Evolutionary conservation across 2,797 vertebrate genomes (phyloP), one percentile per base, ranked within the genome.

Genomic region (Lagodon rhomboides): DNA sequence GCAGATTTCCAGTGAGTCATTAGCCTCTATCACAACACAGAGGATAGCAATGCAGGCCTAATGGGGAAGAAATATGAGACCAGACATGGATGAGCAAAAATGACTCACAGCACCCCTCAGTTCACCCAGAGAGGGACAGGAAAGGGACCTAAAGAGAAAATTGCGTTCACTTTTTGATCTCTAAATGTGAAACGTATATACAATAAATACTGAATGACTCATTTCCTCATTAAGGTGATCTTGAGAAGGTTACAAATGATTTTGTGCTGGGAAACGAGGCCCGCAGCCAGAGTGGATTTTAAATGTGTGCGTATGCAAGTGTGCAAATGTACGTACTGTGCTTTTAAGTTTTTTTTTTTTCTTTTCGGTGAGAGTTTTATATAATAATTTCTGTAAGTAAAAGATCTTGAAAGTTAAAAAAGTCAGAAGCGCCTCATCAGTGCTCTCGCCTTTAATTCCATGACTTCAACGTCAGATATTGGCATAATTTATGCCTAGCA

Each of bases 1-100:
- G 86, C 90, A 79, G 87, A 91, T 88, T 91, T 91, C 89, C 91
- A 92, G 84, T 86, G 87, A 93, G 90, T 93, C 92, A 93, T 93
- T 94, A 93, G 80, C 80, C 85, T 79, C 90, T 85, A 92, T 93
- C 92, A 89, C 89, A 92, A 91, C 90, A 93, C 83, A 85, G 88
- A 89, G 75, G 82, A 87, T 76, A 87, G 83, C 77, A 30, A 87
- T 62, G 83, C 79, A 78, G 82, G 72, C 73, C 77, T 91, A 92
- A 92, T 91, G 89, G 90, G 79, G 83, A 90, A 83, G 89, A 90
- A 93, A 94, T 85, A 85, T 86, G 91, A 94, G 85, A 91, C 69
- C 87, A 89, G 91, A 82, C 83, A 17, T 79, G 87, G 87, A 91
- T 82, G 87, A 89, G 87, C 85, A 88, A 77, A 92, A 90, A 79